phyloP scores from a whole-genome alignment of 1,140 invertebrate species.

The Rhizoglyphus robini region DNA sequence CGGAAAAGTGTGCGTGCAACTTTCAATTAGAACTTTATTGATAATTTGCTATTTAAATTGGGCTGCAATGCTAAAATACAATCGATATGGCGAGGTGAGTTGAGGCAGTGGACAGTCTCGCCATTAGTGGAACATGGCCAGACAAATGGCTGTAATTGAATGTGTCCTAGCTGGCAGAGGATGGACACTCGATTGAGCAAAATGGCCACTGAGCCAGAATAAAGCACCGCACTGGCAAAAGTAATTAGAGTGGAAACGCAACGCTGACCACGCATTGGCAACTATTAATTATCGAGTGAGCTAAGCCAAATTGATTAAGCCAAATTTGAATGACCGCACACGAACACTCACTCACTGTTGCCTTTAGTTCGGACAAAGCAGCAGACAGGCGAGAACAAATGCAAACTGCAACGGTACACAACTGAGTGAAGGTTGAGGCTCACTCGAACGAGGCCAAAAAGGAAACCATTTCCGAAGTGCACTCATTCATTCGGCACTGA shows the following conservation, averaged over 20 bases:
- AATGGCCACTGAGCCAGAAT: not conserved
- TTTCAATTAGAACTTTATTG: slow-evolving; percentile 7
- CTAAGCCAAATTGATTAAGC: not conserved
- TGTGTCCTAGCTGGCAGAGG: not conserved
- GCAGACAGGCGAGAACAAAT: too few species aligned
- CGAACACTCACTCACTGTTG: not conserved
- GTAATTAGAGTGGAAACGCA: slow-evolving; percentile 8
- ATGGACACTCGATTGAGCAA: not conserved
- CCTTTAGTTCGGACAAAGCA: too few species aligned
- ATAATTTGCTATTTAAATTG: slow-evolving; percentile 15
- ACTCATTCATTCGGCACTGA: too few species aligned
- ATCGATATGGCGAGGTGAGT: not conserved
- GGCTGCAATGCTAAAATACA: not conserved
- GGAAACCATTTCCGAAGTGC: too few species aligned
- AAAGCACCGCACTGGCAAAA: not conserved
- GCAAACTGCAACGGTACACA: too few species aligned
- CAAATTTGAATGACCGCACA: slow-evolving; percentile 8
- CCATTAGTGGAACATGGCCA: too few species aligned
- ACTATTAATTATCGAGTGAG: slow-evolving; percentile 1
- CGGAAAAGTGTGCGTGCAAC: slow-evolving; percentile 9
- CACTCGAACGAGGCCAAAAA: too few species aligned
- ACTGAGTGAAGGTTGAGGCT: too few species aligned
- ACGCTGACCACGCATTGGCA: not conserved
- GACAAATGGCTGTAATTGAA: not conserved
- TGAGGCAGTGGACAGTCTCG: not conserved